A percentile compares a stretch with the other conserved stretches of the same genome.
phyloP scores from a whole-genome alignment of 2,888 invertebrate genomes.

The Lathronympha strigana region DNA sequence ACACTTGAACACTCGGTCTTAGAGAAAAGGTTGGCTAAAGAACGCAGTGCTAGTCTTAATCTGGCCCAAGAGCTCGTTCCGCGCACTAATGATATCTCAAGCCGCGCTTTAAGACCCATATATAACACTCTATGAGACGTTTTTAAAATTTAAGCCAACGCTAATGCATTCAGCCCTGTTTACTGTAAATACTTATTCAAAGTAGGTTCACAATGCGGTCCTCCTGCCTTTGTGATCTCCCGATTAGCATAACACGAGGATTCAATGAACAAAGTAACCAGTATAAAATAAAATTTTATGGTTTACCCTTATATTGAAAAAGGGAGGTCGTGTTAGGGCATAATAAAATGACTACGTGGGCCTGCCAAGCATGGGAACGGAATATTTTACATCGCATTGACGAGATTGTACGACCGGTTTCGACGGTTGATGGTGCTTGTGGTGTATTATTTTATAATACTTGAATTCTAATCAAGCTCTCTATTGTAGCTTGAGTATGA shows the following conservation, averaged over 20 bases:
- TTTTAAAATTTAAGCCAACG: constrained; percentile 83
- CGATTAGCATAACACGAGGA: constrained; percentile 78
- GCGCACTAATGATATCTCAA: constrained; percentile 81
- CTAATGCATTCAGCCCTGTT: constrained; percentile 79
- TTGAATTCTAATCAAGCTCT: constrained; percentile 39
- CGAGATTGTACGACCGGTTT: constrained; percentile 49
- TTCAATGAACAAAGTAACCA: constrained; percentile 78
- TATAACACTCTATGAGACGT: constrained; percentile 82
- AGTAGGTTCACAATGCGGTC: constrained; percentile 73
- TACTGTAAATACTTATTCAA: constrained; percentile 82
- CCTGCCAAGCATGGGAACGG: constrained; percentile 62
- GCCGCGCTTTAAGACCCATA: constrained; percentile 81
- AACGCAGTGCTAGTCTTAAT: constrained; percentile 72
- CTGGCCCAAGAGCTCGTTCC: constrained; percentile 66
- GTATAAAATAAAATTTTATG: constrained; percentile 79
- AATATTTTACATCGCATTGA: constrained; percentile 61
- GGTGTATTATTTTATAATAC: constrained; percentile 41
- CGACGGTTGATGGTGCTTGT: constrained; percentile 36
- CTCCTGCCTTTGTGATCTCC: constrained; percentile 66
- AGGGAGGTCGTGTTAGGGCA: constrained; percentile 69
- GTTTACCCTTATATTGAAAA: constrained; percentile 77
- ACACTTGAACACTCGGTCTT: not conserved
- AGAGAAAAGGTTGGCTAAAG: constrained; percentile 57
- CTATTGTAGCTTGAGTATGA: constrained; percentile 6
- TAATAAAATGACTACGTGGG: constrained; percentile 71